Evolutionary conservation across 2,797 vertebrate species (phyloP).

Genomic region (Xiphorhynchus erythropygius): DNA sequence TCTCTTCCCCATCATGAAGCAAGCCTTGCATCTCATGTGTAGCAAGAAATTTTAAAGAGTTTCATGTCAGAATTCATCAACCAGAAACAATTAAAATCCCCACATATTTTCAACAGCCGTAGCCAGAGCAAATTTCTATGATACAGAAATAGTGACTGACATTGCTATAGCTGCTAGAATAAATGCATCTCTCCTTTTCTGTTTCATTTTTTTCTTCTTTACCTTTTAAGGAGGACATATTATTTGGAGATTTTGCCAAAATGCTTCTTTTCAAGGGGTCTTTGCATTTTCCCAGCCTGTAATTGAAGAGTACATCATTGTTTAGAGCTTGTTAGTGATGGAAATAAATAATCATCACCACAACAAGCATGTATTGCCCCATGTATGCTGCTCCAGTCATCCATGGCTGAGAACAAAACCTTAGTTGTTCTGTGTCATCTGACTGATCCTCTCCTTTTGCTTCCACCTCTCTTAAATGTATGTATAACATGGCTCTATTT

Average conservation of each 20-base stretch:
- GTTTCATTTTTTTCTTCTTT: neutral
- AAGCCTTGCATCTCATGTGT: neutral
- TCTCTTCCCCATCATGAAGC: neutral
- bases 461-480: neutral
- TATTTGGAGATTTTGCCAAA: neutral
- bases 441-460: conserved; percentile 4
- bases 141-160: neutral
- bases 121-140: neutral
- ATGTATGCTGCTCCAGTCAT: neutral
- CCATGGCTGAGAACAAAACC: neutral
- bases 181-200: neutral
- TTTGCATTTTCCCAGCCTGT: neutral
- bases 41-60: neutral
- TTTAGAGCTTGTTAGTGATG: neutral
- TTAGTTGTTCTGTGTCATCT: conserved; percentile 25
- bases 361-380: neutral
- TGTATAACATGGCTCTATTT: neutral
- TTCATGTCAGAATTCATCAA: neutral
- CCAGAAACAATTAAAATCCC: neutral
- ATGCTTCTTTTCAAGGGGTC: neutral
- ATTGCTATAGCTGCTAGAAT: neutral
- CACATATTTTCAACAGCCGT: neutral
- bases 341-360: neutral
- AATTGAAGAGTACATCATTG: neutral
- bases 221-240: neutral